Conservation (phyloP, 2,888 invertebrate genomes). For the Agonopterix arenella region DNA sequence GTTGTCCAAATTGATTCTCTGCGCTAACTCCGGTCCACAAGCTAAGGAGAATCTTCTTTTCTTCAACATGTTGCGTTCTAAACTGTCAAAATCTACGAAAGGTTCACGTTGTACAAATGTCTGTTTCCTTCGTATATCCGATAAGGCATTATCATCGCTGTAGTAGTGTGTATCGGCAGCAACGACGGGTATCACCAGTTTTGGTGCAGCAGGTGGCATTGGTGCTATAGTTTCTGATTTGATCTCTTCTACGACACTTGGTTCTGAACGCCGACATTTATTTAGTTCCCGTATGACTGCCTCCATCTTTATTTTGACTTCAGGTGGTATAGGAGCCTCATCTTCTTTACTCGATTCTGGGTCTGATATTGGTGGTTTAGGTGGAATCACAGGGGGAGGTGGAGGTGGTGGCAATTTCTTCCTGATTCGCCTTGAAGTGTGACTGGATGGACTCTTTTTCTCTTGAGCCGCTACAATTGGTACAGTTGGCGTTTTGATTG, state of each 20-base stretch:
- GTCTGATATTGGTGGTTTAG: constrained; percentile 12
- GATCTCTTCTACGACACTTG: constrained; percentile 41
- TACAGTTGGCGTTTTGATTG: background rate
- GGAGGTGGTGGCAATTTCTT: constrained; percentile 68
- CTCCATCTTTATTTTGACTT: constrained; percentile 78
- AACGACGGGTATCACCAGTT: constrained; percentile 61
- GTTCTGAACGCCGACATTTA: constrained; percentile 55
- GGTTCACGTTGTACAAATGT: constrained; percentile 30
- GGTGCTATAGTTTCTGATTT: constrained; percentile 41
- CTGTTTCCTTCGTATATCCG: constrained; percentile 37
- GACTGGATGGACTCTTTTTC: constrained; percentile 41
- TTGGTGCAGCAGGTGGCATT: constrained; percentile 36
- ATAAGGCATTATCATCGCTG: constrained; percentile 52
- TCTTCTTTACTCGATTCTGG: constrained; percentile 27
- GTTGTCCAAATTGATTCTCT: constrained; percentile 35
- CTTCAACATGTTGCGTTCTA: constrained; percentile 47
- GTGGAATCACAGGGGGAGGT: constrained; percentile 42
- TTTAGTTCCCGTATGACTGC: constrained; percentile 77
- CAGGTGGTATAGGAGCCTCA: constrained; percentile 59
- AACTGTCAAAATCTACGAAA: constrained; percentile 53
- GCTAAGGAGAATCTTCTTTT: constrained; percentile 60
- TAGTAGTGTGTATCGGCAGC: constrained; percentile 61
- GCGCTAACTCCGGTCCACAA: constrained; percentile 59
- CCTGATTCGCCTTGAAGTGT: constrained; percentile 50
- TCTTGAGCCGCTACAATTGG: constrained; percentile 13